These are phyloP conservation scores for Caenorhabditis drosophilae DNA, from an alignment of 2,888 invertebrate species.

Conservation along the genomic window DNA sequence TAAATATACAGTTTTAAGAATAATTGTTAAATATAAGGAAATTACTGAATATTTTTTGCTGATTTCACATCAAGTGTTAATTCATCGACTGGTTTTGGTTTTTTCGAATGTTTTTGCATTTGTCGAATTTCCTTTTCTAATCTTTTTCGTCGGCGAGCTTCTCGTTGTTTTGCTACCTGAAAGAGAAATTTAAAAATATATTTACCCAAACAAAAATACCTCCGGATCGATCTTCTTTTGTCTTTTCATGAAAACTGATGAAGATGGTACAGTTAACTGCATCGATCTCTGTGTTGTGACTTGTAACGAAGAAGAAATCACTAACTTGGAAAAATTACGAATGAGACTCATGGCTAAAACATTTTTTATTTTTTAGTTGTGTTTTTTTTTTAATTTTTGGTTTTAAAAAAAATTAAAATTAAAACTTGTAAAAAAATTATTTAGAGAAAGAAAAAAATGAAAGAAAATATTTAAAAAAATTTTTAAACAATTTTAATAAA, in stretches of 20 bases:
- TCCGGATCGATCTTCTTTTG: conserved; percentile 68
- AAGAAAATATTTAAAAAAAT: neutral
- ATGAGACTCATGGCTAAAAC: conserved; percentile 26
- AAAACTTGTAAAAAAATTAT: neutral
- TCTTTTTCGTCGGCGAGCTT: conserved; percentile 82
- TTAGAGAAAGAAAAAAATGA: neutral
- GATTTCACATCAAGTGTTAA: conserved; percentile 73
- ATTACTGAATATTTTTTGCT: conserved; percentile 61
- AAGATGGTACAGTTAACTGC: conserved; percentile 22
- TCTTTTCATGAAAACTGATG: conserved; percentile 63
- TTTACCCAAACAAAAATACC: conserved; percentile 10
- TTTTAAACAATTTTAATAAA: conserved; percentile 1
- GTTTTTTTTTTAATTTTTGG: neutral
- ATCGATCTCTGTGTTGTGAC: conserved; percentile 9
- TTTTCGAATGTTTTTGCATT: conserved; percentile 81
- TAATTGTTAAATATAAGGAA: neutral
- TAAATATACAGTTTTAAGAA: conserved; percentile 4
- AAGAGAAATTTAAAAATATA: conserved; percentile 2
- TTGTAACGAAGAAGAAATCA: neutral
- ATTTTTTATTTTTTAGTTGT: neutral
- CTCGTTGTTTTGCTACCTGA: conserved; percentile 79
- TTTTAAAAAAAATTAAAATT: neutral
- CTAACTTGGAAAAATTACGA: conserved; percentile 15
- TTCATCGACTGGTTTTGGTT: conserved; percentile 89
- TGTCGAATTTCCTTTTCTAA: conserved; percentile 81